phyloP scores from a whole-genome alignment of 2,888 invertebrate genomes.

The Tenthredo notha region DNA sequence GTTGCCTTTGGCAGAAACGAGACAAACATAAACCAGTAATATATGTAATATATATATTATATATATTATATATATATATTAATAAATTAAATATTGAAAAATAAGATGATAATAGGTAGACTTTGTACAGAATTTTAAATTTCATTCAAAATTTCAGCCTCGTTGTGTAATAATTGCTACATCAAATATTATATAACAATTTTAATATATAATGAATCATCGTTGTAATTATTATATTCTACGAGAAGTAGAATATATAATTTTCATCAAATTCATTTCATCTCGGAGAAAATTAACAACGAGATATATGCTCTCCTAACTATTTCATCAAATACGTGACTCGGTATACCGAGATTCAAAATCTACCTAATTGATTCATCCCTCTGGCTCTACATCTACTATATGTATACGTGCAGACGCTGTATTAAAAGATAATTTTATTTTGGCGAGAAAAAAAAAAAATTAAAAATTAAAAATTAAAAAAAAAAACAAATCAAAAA shows the following conservation, averaged over 20 bases:
- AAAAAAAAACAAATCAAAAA: too few species aligned
- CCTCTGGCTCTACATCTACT: not conserved
- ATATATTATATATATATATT: too few species aligned
- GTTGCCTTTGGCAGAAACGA: constrained; percentile 80
- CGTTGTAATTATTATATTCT: not conserved
- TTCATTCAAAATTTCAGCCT: not conserved
- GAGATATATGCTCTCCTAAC: too few species aligned
- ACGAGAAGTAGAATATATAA: not conserved
- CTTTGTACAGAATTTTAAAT: not conserved
- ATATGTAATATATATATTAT: too few species aligned
- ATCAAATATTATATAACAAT: not conserved
- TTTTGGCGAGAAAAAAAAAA: not conserved
- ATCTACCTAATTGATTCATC: not conserved
- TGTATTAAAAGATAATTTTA: not conserved
- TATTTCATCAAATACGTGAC: not conserved
- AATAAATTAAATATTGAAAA: not conserved
- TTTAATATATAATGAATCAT: not conserved
- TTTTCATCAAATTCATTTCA: not conserved
- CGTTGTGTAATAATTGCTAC: not conserved
- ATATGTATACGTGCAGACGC: not conserved
- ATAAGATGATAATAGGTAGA: not conserved
- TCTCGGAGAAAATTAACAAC: not conserved
- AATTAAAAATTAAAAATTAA: too few species aligned
- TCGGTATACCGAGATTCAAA: not conserved
- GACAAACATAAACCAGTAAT: constrained; percentile 15